phyloP scores from a whole-genome alignment of 2,888 invertebrate species.

The Scaeva pyrastri region DNA sequence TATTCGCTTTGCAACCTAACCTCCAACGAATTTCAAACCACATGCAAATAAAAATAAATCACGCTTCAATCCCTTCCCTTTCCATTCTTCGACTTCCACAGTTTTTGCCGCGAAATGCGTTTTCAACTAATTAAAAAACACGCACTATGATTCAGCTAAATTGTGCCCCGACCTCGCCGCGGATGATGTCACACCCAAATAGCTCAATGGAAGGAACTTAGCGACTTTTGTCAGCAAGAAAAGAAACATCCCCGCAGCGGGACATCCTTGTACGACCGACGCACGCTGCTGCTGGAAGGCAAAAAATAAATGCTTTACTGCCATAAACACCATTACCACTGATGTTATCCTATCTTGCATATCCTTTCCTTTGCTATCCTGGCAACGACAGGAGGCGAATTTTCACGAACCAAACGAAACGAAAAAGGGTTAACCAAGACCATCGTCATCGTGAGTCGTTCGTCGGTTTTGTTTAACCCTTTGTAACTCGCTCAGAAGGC shows the following conservation, averaged over 20 bases:
- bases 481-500: constrained; percentile 3
- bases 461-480: constrained; percentile 48
- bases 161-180: constrained; percentile 25
- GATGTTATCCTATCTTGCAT: constrained; percentile 70
- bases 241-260: constrained; percentile 66
- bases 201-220: constrained; percentile 47
- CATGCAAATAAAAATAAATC: constrained; percentile 75
- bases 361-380: constrained; percentile 49
- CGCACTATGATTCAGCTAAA: constrained; percentile 65
- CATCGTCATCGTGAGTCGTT: neutral
- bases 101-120: constrained; percentile 62
- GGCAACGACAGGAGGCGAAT: constrained; percentile 66
- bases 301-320: constrained; percentile 57
- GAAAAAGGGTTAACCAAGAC: constrained; percentile 62
- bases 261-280: constrained; percentile 41
- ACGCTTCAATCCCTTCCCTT: constrained; percentile 58
- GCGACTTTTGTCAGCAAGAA: constrained; percentile 4
- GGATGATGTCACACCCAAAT: constrained; percentile 71
- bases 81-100: constrained; percentile 6
- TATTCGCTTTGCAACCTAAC: constrained; percentile 58
- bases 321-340: constrained; percentile 71
- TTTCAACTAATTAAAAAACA: constrained; percentile 75
- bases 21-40: constrained; percentile 51
- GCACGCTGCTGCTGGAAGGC: constrained; percentile 36
- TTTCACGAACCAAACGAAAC: neutral